A percentile compares a stretch with the other conserved stretches of the same genome.
Evolutionary conservation across 2,797 vertebrate genomes (phyloP).

Genomic region (Lophotriccus pileatus): DNA sequence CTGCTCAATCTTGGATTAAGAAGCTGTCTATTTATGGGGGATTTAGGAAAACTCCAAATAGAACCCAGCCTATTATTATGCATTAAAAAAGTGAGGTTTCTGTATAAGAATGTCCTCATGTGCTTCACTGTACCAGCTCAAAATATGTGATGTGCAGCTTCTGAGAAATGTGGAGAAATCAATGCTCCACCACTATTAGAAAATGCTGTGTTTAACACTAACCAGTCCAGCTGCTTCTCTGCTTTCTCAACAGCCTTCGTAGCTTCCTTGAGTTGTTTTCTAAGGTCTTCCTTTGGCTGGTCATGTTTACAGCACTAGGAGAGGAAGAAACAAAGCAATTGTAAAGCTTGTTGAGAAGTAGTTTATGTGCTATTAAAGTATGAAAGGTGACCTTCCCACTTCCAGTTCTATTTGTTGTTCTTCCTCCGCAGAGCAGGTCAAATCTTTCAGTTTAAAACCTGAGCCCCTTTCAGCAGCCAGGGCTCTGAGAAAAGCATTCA

Average conservation of each 20-base stretch:
- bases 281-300: constrained; percentile 82
- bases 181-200: neutral
- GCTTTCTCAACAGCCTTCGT: constrained; percentile 84
- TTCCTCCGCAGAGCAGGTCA: constrained; percentile 71
- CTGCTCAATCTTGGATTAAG: constrained; percentile 3
- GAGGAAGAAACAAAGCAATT: constrained; percentile 77
- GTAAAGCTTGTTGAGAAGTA: constrained; percentile 71
- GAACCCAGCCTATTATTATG: neutral
- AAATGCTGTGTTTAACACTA: constrained; percentile 58
- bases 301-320: constrained; percentile 80
- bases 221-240: constrained; percentile 81
- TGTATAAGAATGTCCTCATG: neutral
- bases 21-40: neutral
- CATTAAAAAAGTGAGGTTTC: constrained; percentile 20
- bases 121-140: neutral
- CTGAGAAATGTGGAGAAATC: neutral
- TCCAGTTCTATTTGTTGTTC: constrained; percentile 83
- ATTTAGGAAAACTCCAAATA: neutral
- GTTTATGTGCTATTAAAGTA: constrained; percentile 70
- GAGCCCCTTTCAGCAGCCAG: constrained; percentile 18
- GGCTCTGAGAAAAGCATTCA: neutral
- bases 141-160: neutral
- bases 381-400: constrained; percentile 76
- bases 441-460: constrained; percentile 60
- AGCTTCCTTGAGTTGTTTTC: constrained; percentile 88